Percentiles rank a stretch among this genome's conserved stretches.
These are phyloP conservation scores for Hypocryptadius cinnamomeus DNA, from an alignment of 2,113 vertebrate species.

Conservation along the genomic window DNA sequence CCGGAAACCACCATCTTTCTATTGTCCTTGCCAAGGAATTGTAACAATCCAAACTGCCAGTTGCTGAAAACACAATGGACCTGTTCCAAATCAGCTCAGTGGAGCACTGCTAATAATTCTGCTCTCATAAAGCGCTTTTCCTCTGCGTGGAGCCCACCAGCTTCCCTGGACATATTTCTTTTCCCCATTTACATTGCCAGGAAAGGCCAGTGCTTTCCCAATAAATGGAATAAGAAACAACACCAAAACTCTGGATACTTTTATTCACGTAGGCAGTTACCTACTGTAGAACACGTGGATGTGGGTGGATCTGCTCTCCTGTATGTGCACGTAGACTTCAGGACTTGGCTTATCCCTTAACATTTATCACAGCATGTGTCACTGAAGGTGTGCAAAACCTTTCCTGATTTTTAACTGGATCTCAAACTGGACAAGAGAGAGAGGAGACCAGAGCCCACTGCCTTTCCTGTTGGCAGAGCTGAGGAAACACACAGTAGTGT, in stretches of 20 bases:
- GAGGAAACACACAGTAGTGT: neutral
- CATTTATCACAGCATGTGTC: neutral
- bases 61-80: constrained; percentile 43
- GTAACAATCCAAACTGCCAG: constrained; percentile 35
- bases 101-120: neutral
- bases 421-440: neutral
- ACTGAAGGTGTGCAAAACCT: neutral
- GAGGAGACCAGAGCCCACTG: neutral
- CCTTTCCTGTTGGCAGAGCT: neutral
- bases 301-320: neutral
- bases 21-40: constrained; percentile 42
- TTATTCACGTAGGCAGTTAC: neutral
- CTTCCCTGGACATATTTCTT: neutral
- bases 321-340: rapidly evolving
- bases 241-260: neutral
- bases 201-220: neutral
- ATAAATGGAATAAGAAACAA: neutral
- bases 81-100: constrained; percentile 15
- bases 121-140: neutral
- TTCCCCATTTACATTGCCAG: neutral
- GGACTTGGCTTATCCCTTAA: neutral
- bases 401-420: neutral
- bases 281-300: rapidly evolving
- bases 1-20: constrained; percentile 38
- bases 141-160: neutral